A percentile compares a stretch with the other conserved stretches of the same genome.
Conservation (phyloP, 2,797 vertebrate genomes). For the Acanthurus lineatus region DNA sequence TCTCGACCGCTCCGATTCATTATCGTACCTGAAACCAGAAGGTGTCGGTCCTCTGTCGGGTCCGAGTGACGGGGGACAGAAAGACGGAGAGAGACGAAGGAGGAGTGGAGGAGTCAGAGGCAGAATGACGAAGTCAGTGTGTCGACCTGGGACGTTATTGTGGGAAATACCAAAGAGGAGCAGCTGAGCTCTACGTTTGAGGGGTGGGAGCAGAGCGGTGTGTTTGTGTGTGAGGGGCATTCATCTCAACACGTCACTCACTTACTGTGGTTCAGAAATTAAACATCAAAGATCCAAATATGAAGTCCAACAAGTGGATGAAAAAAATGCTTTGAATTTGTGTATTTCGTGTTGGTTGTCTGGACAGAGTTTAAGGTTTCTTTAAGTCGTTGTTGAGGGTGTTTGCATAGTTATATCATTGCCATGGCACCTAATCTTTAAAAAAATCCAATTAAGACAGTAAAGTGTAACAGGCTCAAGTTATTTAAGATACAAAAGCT, state of each 20-base stretch:
- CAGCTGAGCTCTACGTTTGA: slow-evolving; percentile 39
- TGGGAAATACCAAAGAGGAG: slow-evolving; percentile 67
- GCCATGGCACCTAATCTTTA: background rate
- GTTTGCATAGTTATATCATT: background rate
- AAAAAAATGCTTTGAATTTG: background rate
- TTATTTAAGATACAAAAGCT: background rate
- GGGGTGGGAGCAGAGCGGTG: slow-evolving; percentile 31
- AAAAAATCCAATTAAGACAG: background rate
- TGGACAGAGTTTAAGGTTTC: background rate
- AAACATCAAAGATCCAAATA: background rate
- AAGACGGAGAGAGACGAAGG: slow-evolving; percentile 15
- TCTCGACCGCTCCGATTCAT: slow-evolving; percentile 22
- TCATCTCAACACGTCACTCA: slow-evolving; percentile 17
- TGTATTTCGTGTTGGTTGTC: background rate
- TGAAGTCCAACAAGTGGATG: background rate
- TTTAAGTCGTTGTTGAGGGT: background rate
- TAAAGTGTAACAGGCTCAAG: background rate
- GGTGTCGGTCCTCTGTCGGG: slow-evolving; percentile 37
- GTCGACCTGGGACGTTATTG: slow-evolving; percentile 59
- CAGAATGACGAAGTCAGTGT: slow-evolving; percentile 51
- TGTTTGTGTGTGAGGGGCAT: slow-evolving; percentile 27
- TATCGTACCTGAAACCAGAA: slow-evolving; percentile 66
- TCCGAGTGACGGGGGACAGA: slow-evolving; percentile 28
- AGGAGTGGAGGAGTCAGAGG: slow-evolving; percentile 35
- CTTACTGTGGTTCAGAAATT: background rate